Evolutionary conservation across 2,113 vertebrate species (phyloP).

Genomic region (Hippocampus zosterae): DNA sequence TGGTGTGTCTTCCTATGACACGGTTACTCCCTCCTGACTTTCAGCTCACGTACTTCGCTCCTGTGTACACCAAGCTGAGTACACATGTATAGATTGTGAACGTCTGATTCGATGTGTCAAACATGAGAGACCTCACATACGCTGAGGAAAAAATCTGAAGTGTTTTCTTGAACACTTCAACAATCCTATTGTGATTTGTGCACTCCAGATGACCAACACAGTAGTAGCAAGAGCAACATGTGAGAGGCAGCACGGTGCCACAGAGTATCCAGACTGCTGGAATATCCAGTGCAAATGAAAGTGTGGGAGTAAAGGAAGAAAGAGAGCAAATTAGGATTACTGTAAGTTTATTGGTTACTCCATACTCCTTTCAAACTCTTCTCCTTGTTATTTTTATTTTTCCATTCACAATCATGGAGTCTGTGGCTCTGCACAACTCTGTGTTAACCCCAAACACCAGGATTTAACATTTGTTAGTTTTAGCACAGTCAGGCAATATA

Average conservation of each 20-base stretch:
- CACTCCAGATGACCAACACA: background rate
- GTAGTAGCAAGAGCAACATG: background rate
- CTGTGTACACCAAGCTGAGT: background rate
- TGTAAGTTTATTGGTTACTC: background rate
- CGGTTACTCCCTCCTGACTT: constrained; percentile 8
- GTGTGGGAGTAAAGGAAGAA: background rate
- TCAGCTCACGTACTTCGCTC: background rate
- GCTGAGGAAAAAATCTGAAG: too few species aligned
- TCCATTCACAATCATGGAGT: too few species aligned
- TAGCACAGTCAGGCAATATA: too few species aligned
- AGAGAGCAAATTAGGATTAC: background rate
- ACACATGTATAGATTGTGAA: background rate
- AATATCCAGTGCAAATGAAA: background rate
- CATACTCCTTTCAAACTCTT: too few species aligned
- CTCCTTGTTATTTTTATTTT: too few species aligned
- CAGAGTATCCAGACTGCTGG: background rate
- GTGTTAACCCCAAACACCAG: too few species aligned
- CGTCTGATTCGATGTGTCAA: background rate
- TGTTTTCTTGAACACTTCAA: too few species aligned
- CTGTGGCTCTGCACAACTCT: too few species aligned
- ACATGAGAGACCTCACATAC: background rate
- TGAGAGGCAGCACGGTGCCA: background rate
- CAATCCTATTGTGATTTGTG: too few species aligned
- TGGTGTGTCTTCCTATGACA: constrained; percentile 13
- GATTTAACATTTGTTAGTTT: too few species aligned